Percentiles rank a stretch among this genome's conserved stretches.
phyloP scores from a whole-genome alignment of 2,797 vertebrate genomes.

The Acanthurus lineatus region DNA sequence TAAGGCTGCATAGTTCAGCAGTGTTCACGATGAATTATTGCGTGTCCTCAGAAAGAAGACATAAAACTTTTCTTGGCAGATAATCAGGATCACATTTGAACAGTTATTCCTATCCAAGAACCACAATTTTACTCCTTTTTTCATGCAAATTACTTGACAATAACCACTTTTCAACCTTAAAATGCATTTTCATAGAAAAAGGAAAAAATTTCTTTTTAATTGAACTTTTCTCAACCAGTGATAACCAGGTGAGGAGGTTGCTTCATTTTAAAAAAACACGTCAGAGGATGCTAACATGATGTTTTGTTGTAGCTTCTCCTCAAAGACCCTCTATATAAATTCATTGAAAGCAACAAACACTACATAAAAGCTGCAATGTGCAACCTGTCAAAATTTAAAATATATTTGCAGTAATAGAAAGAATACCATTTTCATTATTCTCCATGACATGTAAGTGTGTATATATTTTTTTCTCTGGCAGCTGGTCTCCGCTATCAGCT shows the following conservation, averaged over 20 bases:
- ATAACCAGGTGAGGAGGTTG: too few species aligned
- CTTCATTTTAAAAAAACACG: neutral
- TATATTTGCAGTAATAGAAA: too few species aligned
- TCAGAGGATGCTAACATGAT: neutral
- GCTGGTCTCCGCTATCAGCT: neutral
- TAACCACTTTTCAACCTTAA: neutral
- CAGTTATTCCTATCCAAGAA: accelerated
- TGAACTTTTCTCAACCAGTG: neutral
- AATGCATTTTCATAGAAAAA: too few species aligned
- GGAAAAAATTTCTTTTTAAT: neutral
- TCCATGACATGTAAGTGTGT: neutral
- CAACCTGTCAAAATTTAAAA: neutral
- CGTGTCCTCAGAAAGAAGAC: neutral
- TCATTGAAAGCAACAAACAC: neutral
- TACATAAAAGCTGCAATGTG: neutral
- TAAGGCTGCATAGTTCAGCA: neutral
- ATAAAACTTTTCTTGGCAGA: neutral
- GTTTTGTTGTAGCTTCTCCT: neutral
- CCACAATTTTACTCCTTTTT: neutral
- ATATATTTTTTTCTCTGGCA: too few species aligned
- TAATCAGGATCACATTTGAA: neutral
- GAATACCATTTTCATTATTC: neutral
- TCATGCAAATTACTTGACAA: neutral
- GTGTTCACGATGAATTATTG: neutral
- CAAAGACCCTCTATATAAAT: neutral